Base-by-base conservation (phyloP, 2,888 invertebrate genomes). In the Polia nebulosa region DNA sequence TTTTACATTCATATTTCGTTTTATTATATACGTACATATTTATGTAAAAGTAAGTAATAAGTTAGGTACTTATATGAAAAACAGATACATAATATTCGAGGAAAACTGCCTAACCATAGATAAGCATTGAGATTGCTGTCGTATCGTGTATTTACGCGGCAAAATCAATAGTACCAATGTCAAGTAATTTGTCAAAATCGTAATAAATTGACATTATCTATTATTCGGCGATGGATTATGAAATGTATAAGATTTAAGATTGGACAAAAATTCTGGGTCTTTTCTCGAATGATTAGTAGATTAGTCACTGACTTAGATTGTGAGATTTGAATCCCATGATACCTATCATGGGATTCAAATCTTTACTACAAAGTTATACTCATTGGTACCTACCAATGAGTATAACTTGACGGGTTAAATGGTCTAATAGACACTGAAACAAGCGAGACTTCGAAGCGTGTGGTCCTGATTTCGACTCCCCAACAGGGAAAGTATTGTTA, bases 131-230 rank as follows among this genome's bases (percentile, higher is more conserved):
- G 55, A 57, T 65, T 34, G 39, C 17, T 47, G 34, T 15, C 20
- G 47, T 44, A 55, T 75, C 25, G 9, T 41, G 22, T 20, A 17
- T 20, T 36, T 34, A 11, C 15, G 72, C 72, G 67, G 67, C 47
- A 58, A 53, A 41, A 74, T 66, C 47, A 66, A 73, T 73, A 22
- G 41, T 44, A 36, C 11, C 36, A 32, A 52, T 45, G 49, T 57
- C 32, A 27, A 17, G 29, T 67, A 57, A 73, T 76, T 61, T 57
- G 57, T 69, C 73, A 73, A 69, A 76, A 76, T 69, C 39, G 63
- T 36, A 52, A 68, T 59, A 62, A 75, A 66, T 67, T 47, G 52
- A 55, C 70, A 58, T 61, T 76, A 73, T 73, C 73, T 52, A 29
- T 47, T 44, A 41, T 53, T 76, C 17, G 32, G 34, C 45, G 11